Base-by-base conservation (phyloP, 2,113 vertebrate genomes). In the Sylvicapra grimmia region DNA sequence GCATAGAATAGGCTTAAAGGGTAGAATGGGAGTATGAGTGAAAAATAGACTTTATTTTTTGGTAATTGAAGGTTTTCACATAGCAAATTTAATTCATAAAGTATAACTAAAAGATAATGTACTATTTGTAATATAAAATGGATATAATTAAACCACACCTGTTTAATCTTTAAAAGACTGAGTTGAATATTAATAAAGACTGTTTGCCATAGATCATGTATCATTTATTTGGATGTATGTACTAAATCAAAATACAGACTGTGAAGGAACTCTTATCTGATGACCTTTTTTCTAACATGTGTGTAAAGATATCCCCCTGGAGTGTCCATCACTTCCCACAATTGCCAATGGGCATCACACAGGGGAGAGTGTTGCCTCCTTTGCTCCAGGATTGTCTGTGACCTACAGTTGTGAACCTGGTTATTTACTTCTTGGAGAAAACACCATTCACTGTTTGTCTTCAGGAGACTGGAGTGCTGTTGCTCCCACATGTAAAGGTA, bases 401-500 rank as follows among this genome's bases (percentile, higher is more conserved):
- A 98, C 86, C 56, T 99, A 98, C 29, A 29, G 8, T 58, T 99
- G 99, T 59, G 93, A 99, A 8, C 86, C 47, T 0, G 98, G 98
- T 0, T 99, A 98, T 0, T n/a, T 88, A 85, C 98, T 99, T 58
- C n/a, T 61, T 0, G 98, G 98, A 90, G 89, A 89, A 83, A 97
- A 95, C 75, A 80, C 23, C 0, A 97, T 99, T 29, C 92, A 29
- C 8, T 99, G 99, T 27, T 97, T 56, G 95, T 97, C 87, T 19
- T 25, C 98, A 8, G 98, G 98, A 79, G 8, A 4, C 10, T 99
- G 99, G 99, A 98, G 94, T 94, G 51, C 93, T 80, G 83, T 61
- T 5, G 77, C 96, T 40, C 98, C 98, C 0, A 93, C 15, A 0
- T 99, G 99, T 4, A 61, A 98, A 98, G 98, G 98, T 99, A 98